phyloP scores from a whole-genome alignment of 1,140 invertebrate species.

The Bombus affinis region DNA sequence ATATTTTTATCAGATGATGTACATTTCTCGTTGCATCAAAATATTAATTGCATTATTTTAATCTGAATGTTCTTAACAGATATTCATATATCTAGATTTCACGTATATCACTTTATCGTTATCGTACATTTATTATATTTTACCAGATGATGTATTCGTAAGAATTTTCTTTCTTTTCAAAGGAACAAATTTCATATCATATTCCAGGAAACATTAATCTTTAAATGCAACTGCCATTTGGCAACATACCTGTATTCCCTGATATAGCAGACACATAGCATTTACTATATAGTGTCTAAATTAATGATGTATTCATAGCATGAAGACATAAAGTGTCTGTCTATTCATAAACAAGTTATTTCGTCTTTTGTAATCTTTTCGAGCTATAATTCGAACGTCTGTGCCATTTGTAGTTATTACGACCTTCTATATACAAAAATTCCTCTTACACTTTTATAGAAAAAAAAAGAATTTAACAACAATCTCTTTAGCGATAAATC shows the following conservation, averaged over 20 bases:
- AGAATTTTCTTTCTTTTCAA: background rate
- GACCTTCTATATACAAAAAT: background rate
- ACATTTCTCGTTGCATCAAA: too few species aligned
- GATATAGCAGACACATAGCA: background rate
- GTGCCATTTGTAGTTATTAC: background rate
- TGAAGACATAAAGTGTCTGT: background rate
- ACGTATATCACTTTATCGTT: too few species aligned
- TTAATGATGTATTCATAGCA: background rate
- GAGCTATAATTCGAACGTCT: background rate
- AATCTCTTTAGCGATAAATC: too few species aligned
- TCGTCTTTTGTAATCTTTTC: background rate
- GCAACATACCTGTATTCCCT: background rate
- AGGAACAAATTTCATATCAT: background rate
- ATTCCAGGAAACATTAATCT: background rate
- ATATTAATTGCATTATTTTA: too few species aligned
- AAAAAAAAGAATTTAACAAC: background rate
- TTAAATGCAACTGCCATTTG: background rate
- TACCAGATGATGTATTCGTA: background rate
- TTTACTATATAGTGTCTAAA: too few species aligned
- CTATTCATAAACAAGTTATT: background rate
- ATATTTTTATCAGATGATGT: too few species aligned
- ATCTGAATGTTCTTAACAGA: too few species aligned
- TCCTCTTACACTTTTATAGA: background rate
- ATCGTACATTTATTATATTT: too few species aligned
- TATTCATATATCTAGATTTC: too few species aligned